Base-by-base conservation (phyloP, 2,797 vertebrate species). In the Rhynchotus rufescens region DNA sequence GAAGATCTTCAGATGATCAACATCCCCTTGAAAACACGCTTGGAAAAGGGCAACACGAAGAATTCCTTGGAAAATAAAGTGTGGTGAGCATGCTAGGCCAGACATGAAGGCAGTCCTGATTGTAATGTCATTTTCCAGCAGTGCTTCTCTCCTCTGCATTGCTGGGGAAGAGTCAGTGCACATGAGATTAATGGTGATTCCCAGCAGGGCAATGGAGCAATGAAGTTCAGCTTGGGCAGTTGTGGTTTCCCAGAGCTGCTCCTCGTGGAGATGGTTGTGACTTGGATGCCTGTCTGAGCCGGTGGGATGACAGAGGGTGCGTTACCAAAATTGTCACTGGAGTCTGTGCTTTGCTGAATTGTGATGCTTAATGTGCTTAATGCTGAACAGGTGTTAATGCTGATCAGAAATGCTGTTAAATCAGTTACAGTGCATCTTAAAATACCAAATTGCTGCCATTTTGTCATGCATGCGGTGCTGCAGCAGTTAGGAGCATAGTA, bases 211-310 rank as follows among this genome's bases (percentile, higher is more conserved):
- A 90, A 94, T 64, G n/a, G 72, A 9, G 25, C 36, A 45, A 84
- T 87, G 74, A 80, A 83, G 80, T 95, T 54, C 71, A 89, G 84
- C 81, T 94, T 79, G 71, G 26, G 38, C 32, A 51, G 47, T 52
- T 91, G 81, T 79, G 66, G 79, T 83, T 96, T 92, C 86, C 30
- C 3, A 23, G 71, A 84, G 80, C 84, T 87, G 8, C 79, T 92
- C 65, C 73, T 82, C 80, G 20, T 84, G 93, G 86, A 91, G 86
- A 64, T 49, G 20, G 42, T 88, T 74, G 51, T 84, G 75, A 92
- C 93, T 90, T 95, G 84, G 84, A 92, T 79, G 67, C 91, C 52
- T 65, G 34, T 81, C 73, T 83, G 88, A 95, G 89, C 83, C 84
- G 52, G 12, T 30, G 67, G 74, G 61, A 79, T 89, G 94, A 90